These are phyloP conservation scores for Columba livia DNA, from an alignment of 2,113 vertebrate species.

Conservation along the genomic window DNA sequence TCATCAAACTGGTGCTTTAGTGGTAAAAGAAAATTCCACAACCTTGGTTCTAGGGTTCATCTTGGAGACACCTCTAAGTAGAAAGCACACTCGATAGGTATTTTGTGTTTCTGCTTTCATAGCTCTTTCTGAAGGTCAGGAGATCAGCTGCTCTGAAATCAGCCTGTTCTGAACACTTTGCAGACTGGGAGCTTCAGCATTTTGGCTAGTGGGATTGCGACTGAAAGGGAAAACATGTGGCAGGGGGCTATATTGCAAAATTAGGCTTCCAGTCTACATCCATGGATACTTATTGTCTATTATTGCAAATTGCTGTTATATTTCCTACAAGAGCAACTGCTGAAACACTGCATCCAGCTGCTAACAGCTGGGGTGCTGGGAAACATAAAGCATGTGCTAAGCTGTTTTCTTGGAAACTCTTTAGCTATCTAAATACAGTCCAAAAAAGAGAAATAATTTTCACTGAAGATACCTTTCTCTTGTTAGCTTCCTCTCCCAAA, in stretches of 20 bases:
- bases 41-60: neutral
- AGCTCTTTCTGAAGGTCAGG: neutral
- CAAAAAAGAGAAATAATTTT: neutral
- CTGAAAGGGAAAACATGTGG: neutral
- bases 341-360: conserved; percentile 5
- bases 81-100: neutral
- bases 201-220: neutral
- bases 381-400: neutral
- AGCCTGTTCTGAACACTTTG: neutral
- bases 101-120: neutral
- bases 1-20: neutral
- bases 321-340: neutral
- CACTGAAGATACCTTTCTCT: neutral
- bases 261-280: neutral
- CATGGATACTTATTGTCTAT: neutral
- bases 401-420: neutral
- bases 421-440: neutral
- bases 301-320: neutral
- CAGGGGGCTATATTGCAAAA: neutral
- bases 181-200: neutral
- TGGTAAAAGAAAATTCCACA: neutral
- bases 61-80: neutral
- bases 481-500: neutral
- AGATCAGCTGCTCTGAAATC: neutral
- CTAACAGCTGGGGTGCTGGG: neutral